Base-by-base conservation (phyloP, 2,797 vertebrate genomes). In the Dryobates pubescens region DNA sequence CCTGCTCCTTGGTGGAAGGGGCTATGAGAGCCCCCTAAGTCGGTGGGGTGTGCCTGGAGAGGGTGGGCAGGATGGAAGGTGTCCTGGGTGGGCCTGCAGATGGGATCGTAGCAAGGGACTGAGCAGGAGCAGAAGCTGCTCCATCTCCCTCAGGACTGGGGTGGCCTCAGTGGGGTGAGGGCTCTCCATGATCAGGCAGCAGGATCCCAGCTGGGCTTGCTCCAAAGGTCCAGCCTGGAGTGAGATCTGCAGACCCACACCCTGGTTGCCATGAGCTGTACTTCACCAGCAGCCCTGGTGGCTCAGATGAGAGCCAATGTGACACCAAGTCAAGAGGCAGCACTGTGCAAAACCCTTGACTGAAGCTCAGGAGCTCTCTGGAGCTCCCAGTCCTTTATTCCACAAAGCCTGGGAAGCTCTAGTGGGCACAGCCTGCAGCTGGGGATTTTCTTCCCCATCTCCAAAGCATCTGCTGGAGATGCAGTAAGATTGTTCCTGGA, bases 141-240 rank as follows among this genome's bases (percentile, higher is more conserved):
- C 32, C 0, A 0, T 36, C 12, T 59, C 32, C 4, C 54, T 73
- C n/a, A 5, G 9, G 19, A 18, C 1, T 0, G 1, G 23, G 65
- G n/a, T 32, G 41, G 13, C 8, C 26, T 8, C 1, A 1, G 27
- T 0, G 0, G 9, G 43, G 7, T 5, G 36, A 22, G 58, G 45
- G 7, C 49, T 63, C 30, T 17, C 34, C 49, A 6, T 9, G 45
- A 23, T 1, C 1, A 12, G 61, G 53, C 64, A 23, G 49, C 3
- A 8, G 79, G 36, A 23, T 19, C 56, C 4, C 2, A 1, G 67
- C 51, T 6, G 65, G 51, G 7, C 43, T 26, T 32, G 30, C 61
- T 51, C 49, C 0, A 0, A 0, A 3, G n/a, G 4, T 32, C 76
- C 63, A 24, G 67, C 47, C 58, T 27, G 5, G 16, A 26, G 57